These are phyloP conservation scores for Chymomyza fuscimana DNA, from an alignment of 2,888 invertebrate species.

Conservation along the genomic window DNA sequence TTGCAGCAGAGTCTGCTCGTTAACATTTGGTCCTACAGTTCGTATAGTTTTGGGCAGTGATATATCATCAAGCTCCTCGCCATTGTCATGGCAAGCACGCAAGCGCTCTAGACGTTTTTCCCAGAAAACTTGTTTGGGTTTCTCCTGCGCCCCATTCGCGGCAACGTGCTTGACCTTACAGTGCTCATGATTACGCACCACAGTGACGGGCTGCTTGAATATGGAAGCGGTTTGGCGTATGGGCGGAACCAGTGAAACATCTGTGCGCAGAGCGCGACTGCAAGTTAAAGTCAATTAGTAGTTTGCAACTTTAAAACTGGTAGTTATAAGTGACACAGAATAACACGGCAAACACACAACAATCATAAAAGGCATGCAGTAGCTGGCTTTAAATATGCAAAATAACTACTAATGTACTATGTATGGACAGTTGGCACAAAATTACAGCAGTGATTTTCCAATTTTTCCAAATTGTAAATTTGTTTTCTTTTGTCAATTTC, in stretches of 20 bases:
- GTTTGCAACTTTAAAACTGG: background rate
- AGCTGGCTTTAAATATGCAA: background rate
- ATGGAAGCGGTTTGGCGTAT: conserved; percentile 98
- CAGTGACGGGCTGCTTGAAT: conserved; percentile 99
- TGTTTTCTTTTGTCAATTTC: background rate
- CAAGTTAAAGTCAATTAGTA: conserved; percentile 45
- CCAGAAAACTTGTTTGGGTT: conserved; percentile 91
- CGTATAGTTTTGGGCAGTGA: conserved; percentile 91
- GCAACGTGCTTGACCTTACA: conserved; percentile 93
- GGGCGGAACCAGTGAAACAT: conserved; percentile 94
- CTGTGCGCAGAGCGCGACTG: conserved; percentile 90
- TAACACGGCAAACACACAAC: conserved; percentile 36
- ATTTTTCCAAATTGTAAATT: conserved; percentile 17
- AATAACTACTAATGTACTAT: background rate
- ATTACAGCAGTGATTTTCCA: conserved; percentile 25
- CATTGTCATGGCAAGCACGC: conserved; percentile 92
- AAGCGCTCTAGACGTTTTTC: conserved; percentile 90
- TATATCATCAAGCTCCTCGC: conserved; percentile 90
- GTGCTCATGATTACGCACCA: conserved; percentile 94
- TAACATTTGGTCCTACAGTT: conserved; percentile 90
- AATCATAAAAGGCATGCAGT: conserved; percentile 14
- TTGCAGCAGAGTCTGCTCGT: conserved; percentile 93
- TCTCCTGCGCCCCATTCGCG: conserved; percentile 95
- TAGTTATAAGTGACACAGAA: background rate
- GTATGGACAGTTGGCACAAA: conserved; percentile 26